These are phyloP conservation scores for Diadophis punctatus DNA, from an alignment of 2,113 vertebrate species.

Conservation along the genomic window DNA sequence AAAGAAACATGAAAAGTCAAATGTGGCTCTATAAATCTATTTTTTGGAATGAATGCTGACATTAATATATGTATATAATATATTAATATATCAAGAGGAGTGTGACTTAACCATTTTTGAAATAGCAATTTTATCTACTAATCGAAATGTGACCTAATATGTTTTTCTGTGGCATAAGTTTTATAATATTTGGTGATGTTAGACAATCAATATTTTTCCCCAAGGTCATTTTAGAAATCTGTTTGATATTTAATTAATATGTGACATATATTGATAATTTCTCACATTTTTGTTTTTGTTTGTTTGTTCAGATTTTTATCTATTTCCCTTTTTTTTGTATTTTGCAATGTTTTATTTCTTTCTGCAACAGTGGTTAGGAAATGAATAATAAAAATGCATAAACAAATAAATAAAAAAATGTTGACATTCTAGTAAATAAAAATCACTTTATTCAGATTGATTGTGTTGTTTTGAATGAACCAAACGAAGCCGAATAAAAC, in stretches of 20 bases:
- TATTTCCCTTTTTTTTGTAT: background rate
- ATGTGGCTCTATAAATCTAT: background rate
- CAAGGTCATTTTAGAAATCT: background rate
- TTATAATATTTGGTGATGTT: background rate
- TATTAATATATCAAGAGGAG: background rate
- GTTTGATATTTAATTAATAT: background rate
- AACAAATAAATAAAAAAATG: background rate
- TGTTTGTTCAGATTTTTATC: background rate
- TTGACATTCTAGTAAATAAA: background rate
- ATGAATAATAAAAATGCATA: background rate
- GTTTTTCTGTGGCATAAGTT: background rate
- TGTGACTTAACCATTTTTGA: background rate
- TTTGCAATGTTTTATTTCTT: background rate
- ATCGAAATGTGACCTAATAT: background rate
- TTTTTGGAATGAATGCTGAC: background rate
- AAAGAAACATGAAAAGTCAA: background rate
- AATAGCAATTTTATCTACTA: background rate
- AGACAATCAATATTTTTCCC: background rate
- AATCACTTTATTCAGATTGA: background rate
- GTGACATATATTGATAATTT: background rate
- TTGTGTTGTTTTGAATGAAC: background rate
- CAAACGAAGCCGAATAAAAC: background rate
- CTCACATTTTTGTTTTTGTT: background rate
- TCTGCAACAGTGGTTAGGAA: background rate
- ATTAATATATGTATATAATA: background rate